Evolutionary conservation across 2,113 vertebrate species (phyloP).

Genomic region (Phaethornis superciliosus): DNA sequence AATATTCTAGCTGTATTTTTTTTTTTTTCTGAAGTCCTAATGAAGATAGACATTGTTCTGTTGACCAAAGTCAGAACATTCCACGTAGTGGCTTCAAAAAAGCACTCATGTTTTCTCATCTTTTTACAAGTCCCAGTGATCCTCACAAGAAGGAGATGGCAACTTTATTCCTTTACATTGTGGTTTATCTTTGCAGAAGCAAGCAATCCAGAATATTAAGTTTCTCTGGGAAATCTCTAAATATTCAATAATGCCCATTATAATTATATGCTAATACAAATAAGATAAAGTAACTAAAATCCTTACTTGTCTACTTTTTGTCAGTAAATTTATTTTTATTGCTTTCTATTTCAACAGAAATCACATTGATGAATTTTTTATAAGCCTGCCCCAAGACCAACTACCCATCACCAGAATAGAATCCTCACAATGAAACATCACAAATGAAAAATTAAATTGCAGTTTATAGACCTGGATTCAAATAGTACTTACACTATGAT

Average conservation of each 20-base stretch:
- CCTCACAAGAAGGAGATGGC: neutral
- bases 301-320: neutral
- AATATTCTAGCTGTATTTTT: neutral
- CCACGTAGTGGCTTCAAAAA: neutral
- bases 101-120: neutral
- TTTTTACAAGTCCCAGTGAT: neutral
- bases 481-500: neutral
- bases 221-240: neutral
- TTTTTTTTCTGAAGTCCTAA: neutral
- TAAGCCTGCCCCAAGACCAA: neutral
- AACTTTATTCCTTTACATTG: neutral
- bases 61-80: neutral
- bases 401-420: neutral
- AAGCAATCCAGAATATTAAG: neutral
- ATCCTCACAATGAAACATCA: neutral
- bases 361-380: neutral
- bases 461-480: neutral
- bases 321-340: neutral
- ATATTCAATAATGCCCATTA: neutral
- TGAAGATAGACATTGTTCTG: neutral
- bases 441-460: neutral
- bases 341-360: neutral
- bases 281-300: neutral
- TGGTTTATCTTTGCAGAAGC: constrained; percentile 9
- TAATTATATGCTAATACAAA: neutral